Evolutionary conservation across 2,113 vertebrate species (phyloP).

Genomic region (Cygnus atratus): DNA sequence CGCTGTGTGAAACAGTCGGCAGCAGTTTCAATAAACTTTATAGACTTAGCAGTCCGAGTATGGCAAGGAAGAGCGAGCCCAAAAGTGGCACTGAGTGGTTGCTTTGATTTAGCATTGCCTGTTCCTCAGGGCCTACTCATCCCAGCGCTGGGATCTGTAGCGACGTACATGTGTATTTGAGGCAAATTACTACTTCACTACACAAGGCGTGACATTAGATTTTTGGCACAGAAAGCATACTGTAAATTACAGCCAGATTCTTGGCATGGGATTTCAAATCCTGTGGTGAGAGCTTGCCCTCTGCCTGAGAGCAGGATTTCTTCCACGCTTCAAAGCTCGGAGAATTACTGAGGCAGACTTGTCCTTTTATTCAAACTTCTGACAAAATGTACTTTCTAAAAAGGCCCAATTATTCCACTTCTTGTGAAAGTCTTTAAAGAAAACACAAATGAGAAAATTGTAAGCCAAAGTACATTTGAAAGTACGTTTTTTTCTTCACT

Average conservation of each 20-base stretch:
- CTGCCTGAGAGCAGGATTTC: background rate
- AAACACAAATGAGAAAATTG: background rate
- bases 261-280: accelerated
- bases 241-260: accelerated
- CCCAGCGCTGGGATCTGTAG: accelerated
- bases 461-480: background rate
- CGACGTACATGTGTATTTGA: accelerated
- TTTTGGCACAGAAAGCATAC: accelerated
- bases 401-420: background rate
- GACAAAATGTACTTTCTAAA: background rate
- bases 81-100: accelerated
- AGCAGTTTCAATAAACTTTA: accelerated
- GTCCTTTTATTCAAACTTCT: accelerated
- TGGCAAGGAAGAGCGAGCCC: accelerated
- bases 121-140: accelerated
- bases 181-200: accelerated
- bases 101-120: accelerated
- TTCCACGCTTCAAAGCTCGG: background rate
- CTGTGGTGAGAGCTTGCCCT: accelerated
- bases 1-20: accelerated
- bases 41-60: background rate
- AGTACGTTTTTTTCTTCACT: background rate
- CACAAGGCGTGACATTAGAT: accelerated
- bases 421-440: background rate
- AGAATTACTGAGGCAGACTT: too few species aligned